Percentiles rank a stretch among this genome's conserved stretches.
phyloP scores from a whole-genome alignment of 2,797 vertebrate species.

The Manis crassicaudata region DNA sequence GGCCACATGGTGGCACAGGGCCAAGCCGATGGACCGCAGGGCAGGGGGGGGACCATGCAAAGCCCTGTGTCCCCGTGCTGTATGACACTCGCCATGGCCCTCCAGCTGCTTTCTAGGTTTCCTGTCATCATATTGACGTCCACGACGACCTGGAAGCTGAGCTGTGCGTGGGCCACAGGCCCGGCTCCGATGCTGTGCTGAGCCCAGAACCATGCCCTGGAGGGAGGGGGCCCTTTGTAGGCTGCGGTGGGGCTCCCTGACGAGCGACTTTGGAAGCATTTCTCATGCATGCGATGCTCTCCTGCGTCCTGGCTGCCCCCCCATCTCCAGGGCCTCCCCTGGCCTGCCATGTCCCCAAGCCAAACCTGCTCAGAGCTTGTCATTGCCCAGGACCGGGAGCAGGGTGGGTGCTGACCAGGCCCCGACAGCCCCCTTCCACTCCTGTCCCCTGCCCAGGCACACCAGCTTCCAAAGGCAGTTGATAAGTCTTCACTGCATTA shows the following conservation, averaged over 20 bases:
- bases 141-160: neutral
- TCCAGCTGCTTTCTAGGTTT: no score
- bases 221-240: neutral
- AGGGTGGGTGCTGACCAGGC: neutral
- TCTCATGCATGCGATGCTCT: neutral
- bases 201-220: neutral
- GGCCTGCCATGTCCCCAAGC: neutral
- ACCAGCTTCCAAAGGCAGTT: rapidly evolving
- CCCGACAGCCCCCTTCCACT: neutral
- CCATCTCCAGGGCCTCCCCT: no score
- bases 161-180: neutral
- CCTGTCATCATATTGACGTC: neutral
- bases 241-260: neutral
- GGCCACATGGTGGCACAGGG: rapidly evolving
- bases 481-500: rapidly evolving
- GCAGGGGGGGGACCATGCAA: neutral
- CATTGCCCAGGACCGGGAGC: neutral
- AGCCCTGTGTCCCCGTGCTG: no score
- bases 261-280: neutral
- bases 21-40: neutral
- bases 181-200: neutral
- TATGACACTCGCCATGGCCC: no score
- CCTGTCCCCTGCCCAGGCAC: neutral
- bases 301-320: neutral
- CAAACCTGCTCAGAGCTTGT: neutral